Evolutionary conservation across 2,113 vertebrate genomes (phyloP).

Genomic region (Bucco capensis): DNA sequence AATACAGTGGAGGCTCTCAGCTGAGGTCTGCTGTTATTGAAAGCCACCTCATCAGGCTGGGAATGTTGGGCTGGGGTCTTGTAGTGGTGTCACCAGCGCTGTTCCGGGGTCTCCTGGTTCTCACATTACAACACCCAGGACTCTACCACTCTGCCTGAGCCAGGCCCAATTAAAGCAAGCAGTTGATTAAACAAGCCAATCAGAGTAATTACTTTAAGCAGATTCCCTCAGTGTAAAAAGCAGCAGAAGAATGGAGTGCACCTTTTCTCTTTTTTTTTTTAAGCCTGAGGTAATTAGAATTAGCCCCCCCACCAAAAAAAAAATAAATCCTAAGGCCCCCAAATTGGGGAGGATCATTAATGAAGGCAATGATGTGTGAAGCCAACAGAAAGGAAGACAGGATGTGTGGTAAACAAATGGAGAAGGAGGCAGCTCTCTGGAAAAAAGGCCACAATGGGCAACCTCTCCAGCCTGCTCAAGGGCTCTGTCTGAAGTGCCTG

Average conservation of each 20-base stretch:
- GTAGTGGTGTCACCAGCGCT: slow-evolving; percentile 78
- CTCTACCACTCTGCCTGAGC: slow-evolving; percentile 66
- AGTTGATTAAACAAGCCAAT: slow-evolving; percentile 80
- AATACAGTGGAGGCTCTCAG: slow-evolving; percentile 66
- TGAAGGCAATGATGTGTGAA: slow-evolving; percentile 78
- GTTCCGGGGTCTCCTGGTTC: slow-evolving; percentile 82
- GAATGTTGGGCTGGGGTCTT: slow-evolving; percentile 76
- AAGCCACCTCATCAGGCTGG: slow-evolving; percentile 62
- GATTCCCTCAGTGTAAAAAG: slow-evolving; percentile 79
- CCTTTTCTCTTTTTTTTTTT: too few relatives aligned
- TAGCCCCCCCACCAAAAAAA: slow-evolving; percentile 75
- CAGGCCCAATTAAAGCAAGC: slow-evolving; percentile 73
- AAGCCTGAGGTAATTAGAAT: slow-evolving; percentile 86
- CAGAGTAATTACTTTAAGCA: slow-evolving; percentile 86
- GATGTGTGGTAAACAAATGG: slow-evolving; percentile 82
- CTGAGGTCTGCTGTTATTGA: slow-evolving; percentile 66
- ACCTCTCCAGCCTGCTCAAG: background rate
- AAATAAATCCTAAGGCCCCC: slow-evolving; percentile 74
- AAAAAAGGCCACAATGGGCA: slow-evolving; percentile 27
- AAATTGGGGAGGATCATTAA: slow-evolving; percentile 77
- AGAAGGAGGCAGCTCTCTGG: slow-evolving; percentile 62
- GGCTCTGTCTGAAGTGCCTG: slow-evolving; percentile 69
- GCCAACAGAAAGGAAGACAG: slow-evolving; percentile 76
- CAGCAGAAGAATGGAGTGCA: slow-evolving; percentile 83
- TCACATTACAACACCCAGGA: slow-evolving; percentile 80